phyloP scores from a whole-genome alignment of 92 coral and sea anemone genomes.

The Galaxea fascicularis region DNA sequence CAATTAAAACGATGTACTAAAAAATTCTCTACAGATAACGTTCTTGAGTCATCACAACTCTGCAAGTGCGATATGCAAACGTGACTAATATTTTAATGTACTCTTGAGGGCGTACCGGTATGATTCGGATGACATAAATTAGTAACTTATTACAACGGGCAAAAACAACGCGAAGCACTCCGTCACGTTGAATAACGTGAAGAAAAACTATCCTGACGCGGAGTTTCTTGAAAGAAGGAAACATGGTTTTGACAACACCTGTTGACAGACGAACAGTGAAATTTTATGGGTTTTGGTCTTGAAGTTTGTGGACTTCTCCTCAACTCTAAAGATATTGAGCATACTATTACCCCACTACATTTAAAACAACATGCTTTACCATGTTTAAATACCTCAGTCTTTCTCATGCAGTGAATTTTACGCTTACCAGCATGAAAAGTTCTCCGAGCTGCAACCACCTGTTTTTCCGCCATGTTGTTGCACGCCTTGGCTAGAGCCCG shows the following conservation, averaged over 20 bases:
- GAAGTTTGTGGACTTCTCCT: background rate
- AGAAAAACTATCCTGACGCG: background rate
- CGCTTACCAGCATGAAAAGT: conserved; percentile 12
- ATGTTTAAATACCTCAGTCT: background rate
- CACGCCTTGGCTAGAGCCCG: conserved; percentile 37
- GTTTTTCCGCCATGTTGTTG: conserved; percentile 6
- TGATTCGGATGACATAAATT: too few species aligned
- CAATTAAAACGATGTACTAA: too few species aligned
- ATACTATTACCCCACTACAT: too few species aligned
- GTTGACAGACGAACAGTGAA: background rate
- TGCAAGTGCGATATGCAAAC: background rate
- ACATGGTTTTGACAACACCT: background rate
- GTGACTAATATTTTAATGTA: too few species aligned
- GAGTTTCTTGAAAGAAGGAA: background rate
- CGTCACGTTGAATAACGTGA: background rate
- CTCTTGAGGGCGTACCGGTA: too few species aligned
- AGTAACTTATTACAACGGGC: background rate
- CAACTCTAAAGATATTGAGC: background rate
- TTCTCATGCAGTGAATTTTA: background rate
- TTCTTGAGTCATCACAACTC: background rate
- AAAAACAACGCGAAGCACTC: background rate
- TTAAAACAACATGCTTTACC: background rate
- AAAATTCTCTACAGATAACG: too few species aligned
- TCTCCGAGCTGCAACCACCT: background rate
- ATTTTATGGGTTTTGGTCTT: background rate